Evolutionary conservation across 2,113 vertebrate genomes (phyloP).

Genomic region (Tor tambroides): DNA sequence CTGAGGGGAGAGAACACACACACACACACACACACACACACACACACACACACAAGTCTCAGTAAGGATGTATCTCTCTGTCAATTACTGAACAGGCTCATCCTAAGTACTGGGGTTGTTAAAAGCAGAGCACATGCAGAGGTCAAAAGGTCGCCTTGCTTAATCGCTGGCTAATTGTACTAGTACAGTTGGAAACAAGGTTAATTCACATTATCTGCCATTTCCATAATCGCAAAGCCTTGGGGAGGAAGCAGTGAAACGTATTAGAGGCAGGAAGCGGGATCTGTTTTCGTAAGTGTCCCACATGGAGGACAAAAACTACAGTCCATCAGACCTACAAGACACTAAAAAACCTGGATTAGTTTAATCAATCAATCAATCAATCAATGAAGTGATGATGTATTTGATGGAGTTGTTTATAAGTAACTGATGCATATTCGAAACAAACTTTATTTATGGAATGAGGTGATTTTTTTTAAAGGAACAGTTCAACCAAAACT

Average conservation of each 20-base stretch:
- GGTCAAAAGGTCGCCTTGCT: slow-evolving; percentile 47
- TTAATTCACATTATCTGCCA: slow-evolving; percentile 57
- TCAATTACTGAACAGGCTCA: slow-evolving; percentile 36
- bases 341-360: not conserved
- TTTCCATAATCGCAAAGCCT: slow-evolving; percentile 58
- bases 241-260: slow-evolving; percentile 46
- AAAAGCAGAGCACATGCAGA: slow-evolving; percentile 43
- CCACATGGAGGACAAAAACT: not conserved
- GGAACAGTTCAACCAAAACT: not conserved
- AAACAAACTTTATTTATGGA: not conserved
- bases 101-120: slow-evolving; percentile 21
- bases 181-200: slow-evolving; percentile 51
- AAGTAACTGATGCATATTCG: not conserved
- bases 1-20: slow-evolving; percentile 71
- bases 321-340: not conserved
- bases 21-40: slow-evolving; percentile 39
- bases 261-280: slow-evolving; percentile 42
- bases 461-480: not conserved
- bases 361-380: not conserved
- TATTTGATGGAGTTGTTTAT: not conserved
- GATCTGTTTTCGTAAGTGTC: slow-evolving; percentile 29
- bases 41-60: slow-evolving; percentile 29
- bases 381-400: not conserved
- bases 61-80: not conserved
- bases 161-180: slow-evolving; percentile 53